phyloP scores from a whole-genome alignment of 2,113 vertebrate species.

The Pluvianellus socialis region DNA sequence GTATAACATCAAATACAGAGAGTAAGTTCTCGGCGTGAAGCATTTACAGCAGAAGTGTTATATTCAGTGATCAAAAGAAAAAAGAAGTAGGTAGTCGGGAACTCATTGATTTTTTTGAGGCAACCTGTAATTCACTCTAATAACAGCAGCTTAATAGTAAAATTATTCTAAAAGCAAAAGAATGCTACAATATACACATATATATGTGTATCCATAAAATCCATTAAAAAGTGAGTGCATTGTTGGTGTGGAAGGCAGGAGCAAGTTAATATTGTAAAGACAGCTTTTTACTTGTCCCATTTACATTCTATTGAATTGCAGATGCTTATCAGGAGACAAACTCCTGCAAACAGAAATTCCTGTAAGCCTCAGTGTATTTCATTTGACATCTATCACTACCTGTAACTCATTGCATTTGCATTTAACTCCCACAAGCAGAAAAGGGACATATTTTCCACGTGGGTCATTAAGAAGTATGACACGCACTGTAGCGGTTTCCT shows the following conservation, averaged over 20 bases:
- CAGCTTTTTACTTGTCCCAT: background rate
- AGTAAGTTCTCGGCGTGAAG: background rate
- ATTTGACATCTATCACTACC: background rate
- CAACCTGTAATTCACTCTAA: background rate
- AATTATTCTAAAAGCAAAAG: background rate
- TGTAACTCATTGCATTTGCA: background rate
- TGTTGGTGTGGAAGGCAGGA: background rate
- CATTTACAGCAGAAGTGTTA: background rate
- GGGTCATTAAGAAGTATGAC: conserved; percentile 45
- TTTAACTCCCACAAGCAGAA: conserved; percentile 38
- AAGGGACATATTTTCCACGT: conserved; percentile 46
- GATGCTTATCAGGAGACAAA: conserved; percentile 10
- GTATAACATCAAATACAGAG: background rate
- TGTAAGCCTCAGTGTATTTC: background rate
- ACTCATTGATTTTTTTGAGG: background rate
- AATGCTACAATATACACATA: background rate
- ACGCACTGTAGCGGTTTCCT: conserved; percentile 28
- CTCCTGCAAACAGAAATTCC: background rate
- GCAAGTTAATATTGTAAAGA: background rate
- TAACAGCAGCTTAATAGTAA: background rate
- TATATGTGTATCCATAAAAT: background rate
- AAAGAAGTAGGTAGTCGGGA: background rate
- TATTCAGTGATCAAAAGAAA: background rate
- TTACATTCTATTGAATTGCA: conserved; percentile 4
- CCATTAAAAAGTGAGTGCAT: background rate